Evolutionary conservation across 2,888 invertebrate species (phyloP), one percentile per base, ranked within the genome.

Genomic region (Drosophila setosimentum): DNA sequence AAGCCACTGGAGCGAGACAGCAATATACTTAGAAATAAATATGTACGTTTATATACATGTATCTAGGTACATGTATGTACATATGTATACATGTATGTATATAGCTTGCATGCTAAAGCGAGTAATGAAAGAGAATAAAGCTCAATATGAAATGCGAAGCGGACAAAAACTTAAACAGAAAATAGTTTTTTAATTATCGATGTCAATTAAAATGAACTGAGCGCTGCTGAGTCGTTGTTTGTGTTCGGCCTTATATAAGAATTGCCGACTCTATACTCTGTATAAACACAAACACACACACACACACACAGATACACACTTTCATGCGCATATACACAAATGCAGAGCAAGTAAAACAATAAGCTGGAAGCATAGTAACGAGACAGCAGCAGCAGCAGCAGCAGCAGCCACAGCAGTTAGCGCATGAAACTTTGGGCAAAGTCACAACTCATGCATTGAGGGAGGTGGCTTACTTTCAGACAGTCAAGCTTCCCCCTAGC

Each of bases 131-230:
- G 30, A 21, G 61, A 48, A 49, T 66, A 51, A 64, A 68, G 59
- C 48, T 68, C 55, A 50, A 58, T 51, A 59, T 37, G 33, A 65
- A 76, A 61, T 37, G 55, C 62, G 51, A 75, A 59, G 64, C 71
- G 68, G 33, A 67, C 69, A 66, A 72, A 64, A 78, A 68, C 55
- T 76, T 73, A 65, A 68, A 71, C 74, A 70, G 77, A 79, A 85
- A 83, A 89, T 84, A 79, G 81, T 87, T 89, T 84, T 45, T 86
- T 88, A 89, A 85, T 89, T 91, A 83, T 83, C 78, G 83, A 91
- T 87, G 91, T 89, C 89, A 89, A 89, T 89, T 89, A 91, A 89
- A 88, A 65, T 89, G 91, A 89, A 89, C 89, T 87, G 83, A 80
- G 66, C 67, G 63, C 55, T 76, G 55, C 55, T 55, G 37, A 35